Evolutionary conservation across 2,113 vertebrate genomes (phyloP).

Genomic region (Falco punctatus): DNA sequence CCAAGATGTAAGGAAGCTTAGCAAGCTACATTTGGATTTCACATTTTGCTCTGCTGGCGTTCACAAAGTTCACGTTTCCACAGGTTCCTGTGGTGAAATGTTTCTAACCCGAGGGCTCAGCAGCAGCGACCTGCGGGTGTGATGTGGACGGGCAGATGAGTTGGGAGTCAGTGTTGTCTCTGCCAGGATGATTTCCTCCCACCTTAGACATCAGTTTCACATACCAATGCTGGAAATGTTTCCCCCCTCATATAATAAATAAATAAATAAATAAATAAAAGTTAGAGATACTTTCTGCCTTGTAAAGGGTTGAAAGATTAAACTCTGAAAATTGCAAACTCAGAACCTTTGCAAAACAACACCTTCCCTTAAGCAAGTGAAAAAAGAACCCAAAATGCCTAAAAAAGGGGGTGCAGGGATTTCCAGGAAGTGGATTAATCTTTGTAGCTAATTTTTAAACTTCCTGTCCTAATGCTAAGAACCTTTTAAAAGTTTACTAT

Average conservation of each 20-base stretch:
- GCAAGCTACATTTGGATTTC: conserved; percentile 21
- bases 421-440: not conserved
- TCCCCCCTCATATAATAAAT: not conserved
- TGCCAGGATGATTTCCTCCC: not conserved
- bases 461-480: not conserved
- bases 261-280: not conserved
- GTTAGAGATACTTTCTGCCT: not conserved
- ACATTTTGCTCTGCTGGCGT: not conserved
- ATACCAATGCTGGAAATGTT: not conserved
- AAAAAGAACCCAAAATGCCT: not conserved
- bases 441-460: not conserved
- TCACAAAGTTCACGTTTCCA: not conserved
- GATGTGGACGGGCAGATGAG: not conserved
- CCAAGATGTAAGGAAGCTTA: conserved; percentile 88
- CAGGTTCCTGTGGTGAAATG: not conserved
- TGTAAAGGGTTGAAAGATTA: not conserved
- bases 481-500: not conserved
- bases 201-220: not conserved
- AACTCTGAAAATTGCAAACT: not conserved
- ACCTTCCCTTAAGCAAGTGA: not conserved
- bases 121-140: not conserved
- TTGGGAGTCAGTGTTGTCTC: not conserved
- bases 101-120: not conserved
- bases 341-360: not conserved
- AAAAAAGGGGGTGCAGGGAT: not conserved